These are phyloP conservation scores for Antennarius striatus DNA, from an alignment of 2,113 vertebrate genomes.

Conservation along the genomic window DNA sequence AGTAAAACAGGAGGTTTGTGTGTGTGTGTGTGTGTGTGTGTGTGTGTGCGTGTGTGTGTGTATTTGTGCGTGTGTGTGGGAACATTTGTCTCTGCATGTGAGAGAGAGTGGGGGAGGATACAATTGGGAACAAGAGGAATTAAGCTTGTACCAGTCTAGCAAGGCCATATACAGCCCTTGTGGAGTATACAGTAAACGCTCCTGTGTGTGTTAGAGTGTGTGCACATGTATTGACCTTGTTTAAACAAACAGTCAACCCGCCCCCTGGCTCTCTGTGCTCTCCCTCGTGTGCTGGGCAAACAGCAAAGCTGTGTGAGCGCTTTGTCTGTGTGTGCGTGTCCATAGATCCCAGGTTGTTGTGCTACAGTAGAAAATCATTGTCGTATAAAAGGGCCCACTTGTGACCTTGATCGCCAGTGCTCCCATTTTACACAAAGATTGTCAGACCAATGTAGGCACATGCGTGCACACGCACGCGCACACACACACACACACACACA, in stretches of 20 bases:
- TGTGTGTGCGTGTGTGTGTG: conserved; percentile 10
- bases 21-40: conserved; percentile 1
- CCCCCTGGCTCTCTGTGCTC: conserved; percentile 74
- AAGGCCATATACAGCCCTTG: conserved; percentile 75
- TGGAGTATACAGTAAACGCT: conserved; percentile 68
- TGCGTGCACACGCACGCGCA: too few relatives aligned
- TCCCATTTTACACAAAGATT: conserved; percentile 66
- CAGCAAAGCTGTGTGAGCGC: conserved; percentile 57
- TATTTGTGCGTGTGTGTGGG: conserved; percentile 5
- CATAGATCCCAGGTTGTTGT: conserved; percentile 49
- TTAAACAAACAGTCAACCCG: conserved; percentile 79
- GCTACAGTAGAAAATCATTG: conserved; percentile 53
- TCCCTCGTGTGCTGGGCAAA: conserved; percentile 72
- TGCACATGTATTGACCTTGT: conserved; percentile 75
- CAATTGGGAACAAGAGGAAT: conserved; percentile 49
- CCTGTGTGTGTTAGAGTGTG: conserved; percentile 36
- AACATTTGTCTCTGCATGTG: not conserved
- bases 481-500: not conserved
- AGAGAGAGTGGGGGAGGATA: conserved; percentile 37
- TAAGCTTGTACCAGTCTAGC: conserved; percentile 51
- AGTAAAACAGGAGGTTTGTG: not conserved
- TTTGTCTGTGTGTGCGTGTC: conserved; percentile 23
- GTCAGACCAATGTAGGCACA: not conserved
- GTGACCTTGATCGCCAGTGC: conserved; percentile 86
- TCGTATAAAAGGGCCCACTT: conserved; percentile 63